Evolutionary conservation across 2,113 vertebrate species (phyloP).

Genomic region (Rhegmatorhina hoffmannsi): DNA sequence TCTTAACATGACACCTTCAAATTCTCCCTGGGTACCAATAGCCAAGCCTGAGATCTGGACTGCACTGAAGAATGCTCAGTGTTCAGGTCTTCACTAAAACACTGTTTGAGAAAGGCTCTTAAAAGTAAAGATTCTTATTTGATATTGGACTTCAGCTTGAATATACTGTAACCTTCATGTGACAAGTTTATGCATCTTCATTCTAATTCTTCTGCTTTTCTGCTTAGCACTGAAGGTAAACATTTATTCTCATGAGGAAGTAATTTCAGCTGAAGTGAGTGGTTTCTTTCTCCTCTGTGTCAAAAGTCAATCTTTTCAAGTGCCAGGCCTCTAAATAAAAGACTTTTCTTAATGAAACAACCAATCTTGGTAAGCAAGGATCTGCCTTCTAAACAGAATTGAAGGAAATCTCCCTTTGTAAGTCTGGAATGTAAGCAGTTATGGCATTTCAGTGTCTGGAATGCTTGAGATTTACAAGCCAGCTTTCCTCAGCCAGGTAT

Average conservation of each 20-base stretch:
- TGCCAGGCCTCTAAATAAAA: conserved; percentile 23
- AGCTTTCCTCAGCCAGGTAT: conserved; percentile 24
- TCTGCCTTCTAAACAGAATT: conserved; percentile 41
- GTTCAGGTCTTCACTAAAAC: neutral
- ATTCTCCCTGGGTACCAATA: neutral
- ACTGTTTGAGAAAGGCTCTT: neutral
- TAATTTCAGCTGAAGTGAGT: conserved; percentile 21
- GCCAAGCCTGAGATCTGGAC: neutral
- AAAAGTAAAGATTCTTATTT: neutral
- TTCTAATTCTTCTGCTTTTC: neutral
- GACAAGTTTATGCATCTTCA: neutral
- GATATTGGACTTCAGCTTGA: neutral
- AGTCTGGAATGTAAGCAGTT: conserved; percentile 56
- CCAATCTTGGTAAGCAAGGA: neutral
- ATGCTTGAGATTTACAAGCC: conserved; percentile 56
- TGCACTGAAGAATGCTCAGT: neutral
- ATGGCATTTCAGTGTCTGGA: conserved; percentile 62
- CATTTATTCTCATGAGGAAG: neutral
- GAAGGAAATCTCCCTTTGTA: conserved; percentile 55
- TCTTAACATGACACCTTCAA: neutral
- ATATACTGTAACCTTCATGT: neutral
- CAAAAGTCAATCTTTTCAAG: neutral
- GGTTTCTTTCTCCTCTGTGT: neutral
- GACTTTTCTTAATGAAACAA: conserved; percentile 24
- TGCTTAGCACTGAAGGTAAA: neutral